Conservation (phyloP, 2,888 invertebrate species). For the Marasmarcha lunaedactyla region DNA sequence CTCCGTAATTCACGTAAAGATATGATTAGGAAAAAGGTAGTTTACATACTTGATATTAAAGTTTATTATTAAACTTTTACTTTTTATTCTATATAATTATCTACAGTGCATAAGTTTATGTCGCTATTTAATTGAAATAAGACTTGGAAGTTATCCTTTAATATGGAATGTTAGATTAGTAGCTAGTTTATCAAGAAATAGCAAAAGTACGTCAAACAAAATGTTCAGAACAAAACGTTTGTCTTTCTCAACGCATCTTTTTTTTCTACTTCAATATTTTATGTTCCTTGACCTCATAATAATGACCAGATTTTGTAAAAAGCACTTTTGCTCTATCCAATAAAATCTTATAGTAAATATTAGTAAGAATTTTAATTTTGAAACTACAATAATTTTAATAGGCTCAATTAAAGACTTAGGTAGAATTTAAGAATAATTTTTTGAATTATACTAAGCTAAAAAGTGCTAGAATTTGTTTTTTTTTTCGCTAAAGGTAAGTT, state of each 20-base stretch:
- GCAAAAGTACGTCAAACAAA: slow-evolving; percentile 35
- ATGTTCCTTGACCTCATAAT: too few species aligned
- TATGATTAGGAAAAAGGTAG: slow-evolving; percentile 55
- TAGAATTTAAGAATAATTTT: slow-evolving; percentile 45
- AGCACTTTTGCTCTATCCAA: slow-evolving; percentile 12
- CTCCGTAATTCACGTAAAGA: slow-evolving; percentile 56
- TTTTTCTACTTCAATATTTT: too few species aligned
- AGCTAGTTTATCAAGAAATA: slow-evolving; percentile 28
- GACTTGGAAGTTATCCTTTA: slow-evolving; percentile 46
- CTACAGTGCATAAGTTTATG: slow-evolving; percentile 65
- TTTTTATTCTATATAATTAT: slow-evolving; percentile 60
- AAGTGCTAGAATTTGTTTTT: slow-evolving; percentile 46
- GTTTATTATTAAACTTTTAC: slow-evolving; percentile 43
- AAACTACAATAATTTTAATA: slow-evolving; percentile 55
- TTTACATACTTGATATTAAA: slow-evolving; percentile 37
- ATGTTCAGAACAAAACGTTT: slow-evolving; percentile 9
- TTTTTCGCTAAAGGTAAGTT: slow-evolving; percentile 14
- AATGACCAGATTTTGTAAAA: too few species aligned
- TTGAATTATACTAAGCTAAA: slow-evolving; percentile 58
- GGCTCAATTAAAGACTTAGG: slow-evolving; percentile 45
- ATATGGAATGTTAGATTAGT: slow-evolving; percentile 37
- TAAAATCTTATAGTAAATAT: slow-evolving; percentile 56
- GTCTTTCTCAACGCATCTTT: too few species aligned
- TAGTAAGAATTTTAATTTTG: slow-evolving; percentile 57
- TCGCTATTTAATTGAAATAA: slow-evolving; percentile 56